Percentiles rank a stretch among this genome's conserved stretches.
These are phyloP conservation scores for Hirtodrosophila alboralis DNA, from an alignment of 2,888 invertebrate genomes.

Conservation along the genomic window DNA sequence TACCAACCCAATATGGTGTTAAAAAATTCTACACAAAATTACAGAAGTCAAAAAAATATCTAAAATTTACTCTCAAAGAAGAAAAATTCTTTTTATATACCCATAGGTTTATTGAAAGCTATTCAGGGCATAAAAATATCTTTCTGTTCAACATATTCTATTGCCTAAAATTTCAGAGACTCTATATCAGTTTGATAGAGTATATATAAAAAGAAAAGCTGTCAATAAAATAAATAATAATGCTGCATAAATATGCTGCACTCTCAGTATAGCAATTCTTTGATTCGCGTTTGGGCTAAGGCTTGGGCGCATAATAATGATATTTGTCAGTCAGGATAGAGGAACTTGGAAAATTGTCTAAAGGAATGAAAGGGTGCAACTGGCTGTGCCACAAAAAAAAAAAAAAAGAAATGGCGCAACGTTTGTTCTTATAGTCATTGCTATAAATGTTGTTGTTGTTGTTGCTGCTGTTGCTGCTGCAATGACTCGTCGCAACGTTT, in stretches of 20 bases:
- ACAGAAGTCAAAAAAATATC: no score
- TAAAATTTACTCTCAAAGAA: no score
- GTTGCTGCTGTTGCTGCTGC: conserved; percentile 34
- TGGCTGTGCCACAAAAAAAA: conserved; percentile 59
- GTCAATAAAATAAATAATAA: conserved; percentile 79
- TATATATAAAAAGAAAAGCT: conserved; percentile 60
- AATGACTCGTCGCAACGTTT: conserved; percentile 68
- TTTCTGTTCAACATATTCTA: conserved; percentile 14
- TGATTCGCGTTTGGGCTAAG: conserved; percentile 24
- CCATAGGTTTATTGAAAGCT: no score
- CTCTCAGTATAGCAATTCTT: conserved; percentile 47
- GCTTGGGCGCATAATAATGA: conserved; percentile 64
- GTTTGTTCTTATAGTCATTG: conserved; percentile 69
- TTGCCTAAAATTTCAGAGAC: conserved; percentile 27
- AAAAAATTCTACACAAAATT: no score
- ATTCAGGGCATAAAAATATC: no score
- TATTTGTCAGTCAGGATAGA: conserved; percentile 47
- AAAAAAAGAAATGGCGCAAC: conserved; percentile 70
- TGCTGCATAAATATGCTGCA: conserved; percentile 72
- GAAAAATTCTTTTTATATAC: no score
- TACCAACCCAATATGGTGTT: no score
- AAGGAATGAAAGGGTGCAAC: conserved; percentile 73
- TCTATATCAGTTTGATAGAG: conserved; percentile 36
- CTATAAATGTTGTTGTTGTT: conserved; percentile 44
- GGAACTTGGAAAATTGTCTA: conserved; percentile 38